Conservation (phyloP, 2,888 invertebrate species). For the Drosophila bunnanda region DNA sequence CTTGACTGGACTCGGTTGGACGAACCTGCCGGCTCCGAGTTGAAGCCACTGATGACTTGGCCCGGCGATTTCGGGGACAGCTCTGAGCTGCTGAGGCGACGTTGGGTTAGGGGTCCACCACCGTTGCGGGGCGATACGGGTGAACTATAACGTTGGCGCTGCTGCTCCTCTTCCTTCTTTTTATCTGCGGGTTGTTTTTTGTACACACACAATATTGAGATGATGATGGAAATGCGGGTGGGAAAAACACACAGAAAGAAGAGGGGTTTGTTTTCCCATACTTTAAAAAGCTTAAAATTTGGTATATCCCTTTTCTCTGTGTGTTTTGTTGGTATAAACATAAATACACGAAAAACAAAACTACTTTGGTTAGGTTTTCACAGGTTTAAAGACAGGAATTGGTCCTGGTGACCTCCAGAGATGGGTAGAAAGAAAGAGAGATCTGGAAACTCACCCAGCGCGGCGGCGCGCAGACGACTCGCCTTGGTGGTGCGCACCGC, state of each 20-base stretch:
- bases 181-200: slow-evolving; percentile 73
- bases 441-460: slow-evolving; percentile 84
- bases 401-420: slow-evolving; percentile 2
- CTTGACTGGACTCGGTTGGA: slow-evolving; percentile 23
- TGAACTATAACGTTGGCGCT: slow-evolving; percentile 69
- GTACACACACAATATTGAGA: slow-evolving; percentile 25
- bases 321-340: background rate
- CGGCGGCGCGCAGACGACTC: slow-evolving; percentile 89
- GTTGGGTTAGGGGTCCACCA: slow-evolving; percentile 9
- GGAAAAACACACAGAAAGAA: slow-evolving; percentile 21
- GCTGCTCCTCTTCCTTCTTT: slow-evolving; percentile 81
- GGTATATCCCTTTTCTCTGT: background rate
- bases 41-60: slow-evolving; percentile 46
- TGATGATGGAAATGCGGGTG: slow-evolving; percentile 13
- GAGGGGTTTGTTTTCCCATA: background rate
- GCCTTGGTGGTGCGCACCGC: slow-evolving; percentile 89
- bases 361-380: slow-evolving; percentile 15
- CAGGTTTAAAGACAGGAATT: background rate
- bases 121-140: slow-evolving; percentile 66
- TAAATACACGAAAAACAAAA: slow-evolving; percentile 18
- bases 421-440: background rate
- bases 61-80: slow-evolving; percentile 61
- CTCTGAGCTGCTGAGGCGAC: slow-evolving; percentile 64
- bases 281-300: background rate
- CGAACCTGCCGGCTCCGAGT: slow-evolving; percentile 56